phyloP scores from a whole-genome alignment of 1,140 invertebrate species.

The Helicoverpa armigera region DNA sequence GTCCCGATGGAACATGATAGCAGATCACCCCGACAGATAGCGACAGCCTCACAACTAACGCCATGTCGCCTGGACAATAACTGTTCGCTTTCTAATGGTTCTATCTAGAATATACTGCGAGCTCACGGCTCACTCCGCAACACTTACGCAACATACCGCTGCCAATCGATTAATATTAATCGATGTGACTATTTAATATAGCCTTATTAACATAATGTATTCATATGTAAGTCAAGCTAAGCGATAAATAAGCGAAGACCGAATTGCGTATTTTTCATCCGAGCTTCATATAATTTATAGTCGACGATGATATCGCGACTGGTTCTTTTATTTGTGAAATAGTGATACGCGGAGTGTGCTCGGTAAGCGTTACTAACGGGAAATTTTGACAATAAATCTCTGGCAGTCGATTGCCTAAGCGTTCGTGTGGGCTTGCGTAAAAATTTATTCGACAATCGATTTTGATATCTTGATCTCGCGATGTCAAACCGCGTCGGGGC shows the following conservation, averaged over 20 bases:
- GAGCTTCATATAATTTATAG: conserved; percentile 85
- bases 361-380: conserved; percentile 85
- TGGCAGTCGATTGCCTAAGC: conserved; percentile 85
- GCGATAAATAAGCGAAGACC: conserved; percentile 84
- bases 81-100: conserved; percentile 55
- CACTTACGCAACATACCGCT: conserved; percentile 56
- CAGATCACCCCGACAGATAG: conserved; percentile 77
- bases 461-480: conserved; percentile 83
- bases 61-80: conserved; percentile 56
- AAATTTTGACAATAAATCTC: conserved; percentile 86
- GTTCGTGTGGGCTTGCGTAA: conserved; percentile 81
- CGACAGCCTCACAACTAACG: conserved; percentile 63
- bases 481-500: conserved; percentile 68
- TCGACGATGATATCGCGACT: conserved; percentile 85
- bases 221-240: conserved; percentile 79
- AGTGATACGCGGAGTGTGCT: conserved; percentile 85
- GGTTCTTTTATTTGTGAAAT: conserved; percentile 86
- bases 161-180: conserved; percentile 75
- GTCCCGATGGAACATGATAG: conserved; percentile 78
- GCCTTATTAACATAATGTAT: conserved; percentile 78
- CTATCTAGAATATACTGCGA: conserved; percentile 46
- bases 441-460: conserved; percentile 82
- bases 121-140: conserved; percentile 14
- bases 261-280: conserved; percentile 85
- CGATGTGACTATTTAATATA: conserved; percentile 67